Conservation (phyloP, 1,140 invertebrate genomes). For the Dendroctonus ponderosae region DNA sequence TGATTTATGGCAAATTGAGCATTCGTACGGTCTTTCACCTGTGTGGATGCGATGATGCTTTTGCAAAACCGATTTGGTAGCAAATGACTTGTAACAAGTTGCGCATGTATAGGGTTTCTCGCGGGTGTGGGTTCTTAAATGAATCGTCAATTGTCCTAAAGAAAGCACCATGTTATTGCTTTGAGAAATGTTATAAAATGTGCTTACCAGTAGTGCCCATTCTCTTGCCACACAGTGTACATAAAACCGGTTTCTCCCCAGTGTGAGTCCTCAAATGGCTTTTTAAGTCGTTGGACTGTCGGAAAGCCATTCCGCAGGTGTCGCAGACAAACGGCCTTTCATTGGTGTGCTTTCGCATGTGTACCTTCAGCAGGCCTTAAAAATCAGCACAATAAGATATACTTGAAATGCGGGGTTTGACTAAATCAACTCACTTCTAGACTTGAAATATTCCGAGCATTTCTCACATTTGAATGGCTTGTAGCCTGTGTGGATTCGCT, state of each 20-base stretch:
- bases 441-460: slow-evolving; percentile 48
- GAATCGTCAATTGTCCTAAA: slow-evolving; percentile 40
- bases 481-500: slow-evolving; percentile 53
- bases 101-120: slow-evolving; percentile 46
- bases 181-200: neutral
- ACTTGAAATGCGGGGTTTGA: neutral
- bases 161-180: neutral
- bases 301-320: slow-evolving; percentile 46
- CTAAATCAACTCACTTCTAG: slow-evolving; percentile 37
- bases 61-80: slow-evolving; percentile 44
- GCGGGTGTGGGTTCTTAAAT: slow-evolving; percentile 47
- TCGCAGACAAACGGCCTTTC: slow-evolving; percentile 46
- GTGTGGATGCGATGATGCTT: slow-evolving; percentile 42
- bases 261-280: slow-evolving; percentile 58
- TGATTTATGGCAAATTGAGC: slow-evolving; percentile 41
- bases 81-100: slow-evolving; percentile 45
- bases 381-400: slow-evolving; percentile 2
- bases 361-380: slow-evolving; percentile 35
- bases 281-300: slow-evolving; percentile 45
- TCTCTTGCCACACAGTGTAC: slow-evolving; percentile 65
- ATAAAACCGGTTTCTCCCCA: slow-evolving; percentile 63
- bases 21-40: slow-evolving; percentile 38
- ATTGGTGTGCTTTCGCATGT: slow-evolving; percentile 46
- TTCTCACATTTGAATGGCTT: slow-evolving; percentile 53
- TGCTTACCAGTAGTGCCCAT: slow-evolving; percentile 26